Evolutionary conservation across 2,113 vertebrate species (phyloP), one percentile per base, ranked within the genome.

Genomic region (Cheilinus undulatus): DNA sequence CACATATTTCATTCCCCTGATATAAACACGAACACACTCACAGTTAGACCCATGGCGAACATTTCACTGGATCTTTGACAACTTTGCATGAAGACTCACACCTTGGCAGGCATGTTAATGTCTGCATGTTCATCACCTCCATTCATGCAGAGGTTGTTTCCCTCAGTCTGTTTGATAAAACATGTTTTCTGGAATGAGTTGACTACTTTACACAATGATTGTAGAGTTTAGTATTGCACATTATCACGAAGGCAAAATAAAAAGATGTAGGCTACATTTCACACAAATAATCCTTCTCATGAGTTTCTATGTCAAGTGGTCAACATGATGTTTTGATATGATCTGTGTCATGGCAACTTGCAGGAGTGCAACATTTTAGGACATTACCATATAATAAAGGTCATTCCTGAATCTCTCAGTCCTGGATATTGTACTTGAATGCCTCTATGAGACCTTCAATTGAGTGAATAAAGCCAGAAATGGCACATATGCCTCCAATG

Each of bases 401-500:
- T 72, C 30, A 38, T 53, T 64, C 38, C 48, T 52, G 71, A 32
- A 67, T 62, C 62, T 63, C 53, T 95, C 91, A 96, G 87, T 98
- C 97, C 27, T 96, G 94, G 80, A 95, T 65, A 57, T 97, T 91
- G 89, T 95, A 96, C 89, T 68, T 94, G 90, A 88, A 99, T 24
- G 96, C 97, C 87, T 99, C 97, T 74, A 98, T 96, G 79, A 99
- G 97, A 12, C 97, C 97, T 92, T 99, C 97, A 48, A 97, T 80
- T 13, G 97, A 99, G 74, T 99, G 96, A 72, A 99, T 96, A 86
- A 99, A 96, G 61, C 97, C 97, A 0, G 97, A 99, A 75, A 99
- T 91, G 8, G 97, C 98, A 86, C 97, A 98, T 84, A 99, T 97
- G 38, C 96, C 95, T 8, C 97, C 97, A 74, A 99, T 98, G 80